These are phyloP conservation scores for Xiphias gladius DNA, from an alignment of 2,113 vertebrate species.

Conservation along the genomic window DNA sequence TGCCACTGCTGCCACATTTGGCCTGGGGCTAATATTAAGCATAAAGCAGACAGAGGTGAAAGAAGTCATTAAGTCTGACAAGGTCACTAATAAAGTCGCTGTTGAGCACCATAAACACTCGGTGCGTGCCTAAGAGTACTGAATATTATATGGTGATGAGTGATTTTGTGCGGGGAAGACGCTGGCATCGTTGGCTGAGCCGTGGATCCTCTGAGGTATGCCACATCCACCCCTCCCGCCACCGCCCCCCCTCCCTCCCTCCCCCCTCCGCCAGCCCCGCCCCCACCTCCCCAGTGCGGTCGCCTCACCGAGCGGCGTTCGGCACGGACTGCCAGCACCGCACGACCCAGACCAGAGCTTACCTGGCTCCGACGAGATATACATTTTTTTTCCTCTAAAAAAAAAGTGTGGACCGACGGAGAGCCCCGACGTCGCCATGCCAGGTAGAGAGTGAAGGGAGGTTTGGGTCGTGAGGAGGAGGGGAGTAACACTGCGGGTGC, in stretches of 20 bases:
- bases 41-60: slow-evolving; percentile 8
- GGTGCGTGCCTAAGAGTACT: slow-evolving; percentile 1
- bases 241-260: background rate
- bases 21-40: background rate
- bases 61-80: slow-evolving; percentile 31
- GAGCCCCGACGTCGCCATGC: slow-evolving; percentile 68
- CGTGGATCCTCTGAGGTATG: slow-evolving; percentile 53
- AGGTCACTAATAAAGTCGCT: slow-evolving; percentile 40
- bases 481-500: slow-evolving; percentile 59
- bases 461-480: slow-evolving; percentile 49
- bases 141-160: slow-evolving; percentile 55
- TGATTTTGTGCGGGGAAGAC: slow-evolving; percentile 55
- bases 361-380: slow-evolving; percentile 52
- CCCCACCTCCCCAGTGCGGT: slow-evolving; percentile 71
- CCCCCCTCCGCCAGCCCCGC: slow-evolving; percentile 25
- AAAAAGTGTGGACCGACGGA: slow-evolving; percentile 37
- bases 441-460: slow-evolving; percentile 69
- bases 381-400: background rate
- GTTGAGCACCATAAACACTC: background rate
- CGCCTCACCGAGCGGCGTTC: slow-evolving; percentile 61
- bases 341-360: slow-evolving; percentile 62
- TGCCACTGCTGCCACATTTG: background rate
- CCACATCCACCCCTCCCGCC: slow-evolving; percentile 32
- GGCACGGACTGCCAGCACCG: slow-evolving; percentile 48
- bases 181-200: slow-evolving; percentile 34